Percentiles rank a stretch among this genome's conserved stretches.
Conservation (phyloP, 2,113 vertebrate genomes). For the Peromyscus leucopus region DNA sequence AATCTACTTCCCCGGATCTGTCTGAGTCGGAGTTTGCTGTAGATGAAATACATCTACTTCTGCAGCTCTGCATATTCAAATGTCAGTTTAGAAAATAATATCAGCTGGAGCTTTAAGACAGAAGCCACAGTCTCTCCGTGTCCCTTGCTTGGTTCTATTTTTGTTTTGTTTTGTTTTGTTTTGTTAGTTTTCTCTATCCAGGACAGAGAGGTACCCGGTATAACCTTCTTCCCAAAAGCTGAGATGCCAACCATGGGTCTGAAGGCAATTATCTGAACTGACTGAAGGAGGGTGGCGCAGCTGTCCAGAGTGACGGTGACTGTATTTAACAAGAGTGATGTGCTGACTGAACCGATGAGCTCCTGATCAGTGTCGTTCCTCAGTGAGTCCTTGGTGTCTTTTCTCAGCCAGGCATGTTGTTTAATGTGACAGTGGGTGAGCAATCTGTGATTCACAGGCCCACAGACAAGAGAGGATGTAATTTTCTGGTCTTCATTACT, state of each 20-base stretch:
- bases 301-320: not conserved
- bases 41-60: not conserved
- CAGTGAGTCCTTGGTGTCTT: slow-evolving; percentile 23
- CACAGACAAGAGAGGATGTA: slow-evolving; percentile 47
- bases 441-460: slow-evolving; percentile 56
- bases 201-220: not conserved
- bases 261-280: not conserved
- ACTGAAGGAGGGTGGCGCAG: not conserved
- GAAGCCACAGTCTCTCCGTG: not conserved
- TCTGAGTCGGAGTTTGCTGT: not conserved
- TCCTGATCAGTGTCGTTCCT: not conserved
- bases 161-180: not conserved
- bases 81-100: not conserved
- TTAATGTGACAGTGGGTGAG: slow-evolving; percentile 60
- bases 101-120: not conserved
- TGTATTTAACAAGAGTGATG: not conserved
- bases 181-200: slow-evolving; percentile 3
- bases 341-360: not conserved
- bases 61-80: not conserved
- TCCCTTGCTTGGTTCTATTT: not conserved
- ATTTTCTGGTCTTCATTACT: slow-evolving; percentile 76
- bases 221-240: not conserved
- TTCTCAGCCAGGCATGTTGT: slow-evolving; percentile 19
- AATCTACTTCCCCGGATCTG: not conserved
- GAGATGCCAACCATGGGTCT: not conserved